phyloP scores from a whole-genome alignment of 2,113 vertebrate species.

The Myrmecobius fasciatus region DNA sequence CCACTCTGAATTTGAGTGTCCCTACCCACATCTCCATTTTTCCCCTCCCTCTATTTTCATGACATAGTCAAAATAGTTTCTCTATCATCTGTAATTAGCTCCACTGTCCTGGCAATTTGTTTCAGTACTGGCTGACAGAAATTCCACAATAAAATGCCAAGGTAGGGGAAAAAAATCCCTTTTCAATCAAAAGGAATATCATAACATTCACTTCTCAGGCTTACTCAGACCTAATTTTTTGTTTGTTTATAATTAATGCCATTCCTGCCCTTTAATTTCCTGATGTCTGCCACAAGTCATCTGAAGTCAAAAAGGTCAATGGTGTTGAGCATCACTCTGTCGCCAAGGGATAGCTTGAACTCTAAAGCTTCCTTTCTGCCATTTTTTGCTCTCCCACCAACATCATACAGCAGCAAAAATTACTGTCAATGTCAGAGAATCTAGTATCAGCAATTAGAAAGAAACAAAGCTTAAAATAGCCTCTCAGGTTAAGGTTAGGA shows the following conservation, averaged over 20 bases:
- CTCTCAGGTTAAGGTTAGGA: constrained; percentile 32
- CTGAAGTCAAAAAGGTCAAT: constrained; percentile 67
- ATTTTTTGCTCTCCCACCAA: constrained; percentile 42
- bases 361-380: constrained; percentile 46
- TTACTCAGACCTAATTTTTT: constrained; percentile 49
- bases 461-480: constrained; percentile 34
- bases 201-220: constrained; percentile 12
- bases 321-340: constrained; percentile 32
- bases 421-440: constrained; percentile 56
- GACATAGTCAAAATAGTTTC: constrained; percentile 1
- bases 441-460: constrained; percentile 5
- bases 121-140: constrained; percentile 3
- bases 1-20: background rate
- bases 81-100: constrained; percentile 30
- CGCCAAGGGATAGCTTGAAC: background rate
- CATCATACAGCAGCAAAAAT: background rate
- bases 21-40: background rate
- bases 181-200: background rate
- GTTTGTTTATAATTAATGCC: constrained; percentile 66
- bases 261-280: constrained; percentile 47
- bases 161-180: background rate
- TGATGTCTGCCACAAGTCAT: constrained; percentile 67
- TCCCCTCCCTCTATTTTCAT: background rate
- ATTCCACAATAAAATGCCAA: constrained; percentile 29
- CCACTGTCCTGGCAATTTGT: background rate